A percentile compares a stretch with the other conserved stretches of the same genome.
These are phyloP conservation scores for Heteropelma amictum DNA, from an alignment of 2,888 invertebrate genomes.

Conservation along the genomic window DNA sequence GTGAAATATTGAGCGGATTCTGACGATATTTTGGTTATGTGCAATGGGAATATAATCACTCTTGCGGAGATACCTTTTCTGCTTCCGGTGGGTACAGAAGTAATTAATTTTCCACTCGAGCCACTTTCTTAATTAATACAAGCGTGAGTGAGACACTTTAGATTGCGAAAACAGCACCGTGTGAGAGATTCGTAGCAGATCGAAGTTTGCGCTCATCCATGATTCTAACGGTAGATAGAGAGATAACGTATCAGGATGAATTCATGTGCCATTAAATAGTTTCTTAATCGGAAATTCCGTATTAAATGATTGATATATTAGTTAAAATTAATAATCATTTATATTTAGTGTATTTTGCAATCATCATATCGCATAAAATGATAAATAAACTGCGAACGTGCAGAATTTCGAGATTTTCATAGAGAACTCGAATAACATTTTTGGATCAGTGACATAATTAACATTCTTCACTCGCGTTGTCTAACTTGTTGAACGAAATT, in stretches of 20 bases:
- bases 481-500: too few species aligned
- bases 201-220: conserved; percentile 43
- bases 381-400: too few species aligned
- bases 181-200: conserved; percentile 29
- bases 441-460: too few species aligned
- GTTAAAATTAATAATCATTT: too few species aligned
- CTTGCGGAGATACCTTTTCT: conserved; percentile 21
- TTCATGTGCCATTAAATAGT: background rate
- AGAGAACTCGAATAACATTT: too few species aligned
- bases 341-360: too few species aligned
- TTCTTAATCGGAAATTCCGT: background rate
- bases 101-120: conserved; percentile 50
- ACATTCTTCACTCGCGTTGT: too few species aligned
- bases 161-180: background rate
- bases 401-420: too few species aligned
- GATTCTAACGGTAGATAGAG: background rate
- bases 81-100: conserved; percentile 28
- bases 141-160: background rate
- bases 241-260: background rate
- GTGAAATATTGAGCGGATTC: background rate
- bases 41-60: conserved; percentile 14
- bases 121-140: conserved; percentile 44
- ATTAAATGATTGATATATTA: background rate
- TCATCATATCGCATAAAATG: too few species aligned
- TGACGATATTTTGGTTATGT: conserved; percentile 3